Evolutionary conservation across 1,140 invertebrate genomes (phyloP).

Genomic region (Centruroides sculpturatus): DNA sequence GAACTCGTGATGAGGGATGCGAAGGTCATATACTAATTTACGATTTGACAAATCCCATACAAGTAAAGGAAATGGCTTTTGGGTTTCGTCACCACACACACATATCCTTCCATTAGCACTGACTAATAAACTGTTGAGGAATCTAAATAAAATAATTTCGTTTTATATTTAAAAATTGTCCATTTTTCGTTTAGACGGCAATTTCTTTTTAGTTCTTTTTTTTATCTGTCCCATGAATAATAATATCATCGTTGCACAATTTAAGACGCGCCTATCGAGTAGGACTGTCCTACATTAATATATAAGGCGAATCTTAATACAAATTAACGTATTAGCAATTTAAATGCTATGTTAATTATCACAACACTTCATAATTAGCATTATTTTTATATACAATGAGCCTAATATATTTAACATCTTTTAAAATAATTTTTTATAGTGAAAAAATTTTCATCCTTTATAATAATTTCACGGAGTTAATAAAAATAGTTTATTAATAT

Average conservation of each 20-base stretch:
- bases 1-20: constrained; percentile 78
- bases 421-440: background rate
- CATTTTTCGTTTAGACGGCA: no score
- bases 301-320: no score
- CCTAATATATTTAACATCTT: background rate
- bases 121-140: constrained; percentile 70
- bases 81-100: constrained; percentile 79
- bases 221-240: no score
- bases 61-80: constrained; percentile 74
- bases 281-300: no score
- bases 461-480: background rate
- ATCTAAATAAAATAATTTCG: constrained; percentile 34
- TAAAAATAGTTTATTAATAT: background rate
- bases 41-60: constrained; percentile 71
- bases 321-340: no score
- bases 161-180: background rate
- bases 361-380: no score
- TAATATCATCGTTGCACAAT: no score
- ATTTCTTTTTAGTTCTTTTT: no score
- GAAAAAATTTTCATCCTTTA: background rate
- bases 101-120: constrained; percentile 71
- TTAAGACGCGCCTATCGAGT: no score
- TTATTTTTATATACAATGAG: no score
- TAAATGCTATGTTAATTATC: no score
- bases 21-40: constrained; percentile 68